A percentile compares a stretch with the other conserved stretches of the same genome.
These are phyloP conservation scores for Leptoclinus maculatus DNA, from an alignment of 2,797 vertebrate genomes.

Conservation along the genomic window DNA sequence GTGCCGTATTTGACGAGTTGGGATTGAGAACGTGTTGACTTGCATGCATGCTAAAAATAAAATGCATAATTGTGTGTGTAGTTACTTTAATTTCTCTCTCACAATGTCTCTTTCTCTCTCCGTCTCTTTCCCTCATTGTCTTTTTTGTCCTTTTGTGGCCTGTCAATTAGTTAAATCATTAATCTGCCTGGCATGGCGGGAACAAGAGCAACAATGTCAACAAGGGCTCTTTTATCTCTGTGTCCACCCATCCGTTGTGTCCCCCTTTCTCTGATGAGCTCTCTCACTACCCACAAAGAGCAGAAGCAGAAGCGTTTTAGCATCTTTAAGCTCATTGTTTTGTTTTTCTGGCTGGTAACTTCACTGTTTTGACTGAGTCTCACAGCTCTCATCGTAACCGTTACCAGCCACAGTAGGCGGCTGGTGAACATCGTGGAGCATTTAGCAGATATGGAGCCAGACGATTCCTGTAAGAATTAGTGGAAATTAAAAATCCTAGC, in stretches of 20 bases:
- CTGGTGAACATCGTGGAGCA: background rate
- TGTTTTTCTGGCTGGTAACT: background rate
- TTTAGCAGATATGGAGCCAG: background rate
- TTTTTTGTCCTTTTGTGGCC: conserved; percentile 15
- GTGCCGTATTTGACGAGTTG: background rate
- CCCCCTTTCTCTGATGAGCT: background rate
- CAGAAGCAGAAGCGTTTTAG: background rate
- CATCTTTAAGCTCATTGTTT: background rate
- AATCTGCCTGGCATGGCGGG: conserved; percentile 42
- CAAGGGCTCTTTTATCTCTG: conserved; percentile 30
- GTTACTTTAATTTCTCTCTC: conserved; percentile 2
- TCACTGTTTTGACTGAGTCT: background rate
- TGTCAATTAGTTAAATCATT: conserved; percentile 41
- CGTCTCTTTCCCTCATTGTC: background rate
- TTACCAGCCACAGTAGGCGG: background rate
- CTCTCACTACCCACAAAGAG: conserved; percentile 23
- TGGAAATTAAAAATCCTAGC: background rate
- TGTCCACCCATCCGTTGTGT: background rate
- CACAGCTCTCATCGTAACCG: background rate
- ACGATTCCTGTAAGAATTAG: background rate
- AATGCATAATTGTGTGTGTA: background rate
- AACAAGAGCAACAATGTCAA: conserved; percentile 38
- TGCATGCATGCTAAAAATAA: background rate
- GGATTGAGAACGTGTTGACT: background rate
- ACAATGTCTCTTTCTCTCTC: background rate